Percentiles rank a stretch among this genome's conserved stretches.
Evolutionary conservation across 2,113 vertebrate species (phyloP).

Genomic region (Asarcornis scutulata): DNA sequence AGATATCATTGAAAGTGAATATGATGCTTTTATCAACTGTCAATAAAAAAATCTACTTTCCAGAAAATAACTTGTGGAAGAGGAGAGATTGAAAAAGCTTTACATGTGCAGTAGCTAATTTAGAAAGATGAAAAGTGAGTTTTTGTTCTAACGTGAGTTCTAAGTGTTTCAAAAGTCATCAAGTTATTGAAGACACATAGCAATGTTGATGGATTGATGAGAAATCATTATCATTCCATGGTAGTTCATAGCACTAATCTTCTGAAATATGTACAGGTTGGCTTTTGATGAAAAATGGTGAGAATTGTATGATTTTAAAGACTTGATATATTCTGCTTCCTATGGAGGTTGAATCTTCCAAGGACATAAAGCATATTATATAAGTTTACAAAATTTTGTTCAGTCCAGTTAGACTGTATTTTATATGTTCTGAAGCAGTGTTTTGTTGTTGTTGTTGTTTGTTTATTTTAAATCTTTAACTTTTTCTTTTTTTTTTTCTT

Average conservation of each 20-base stretch:
- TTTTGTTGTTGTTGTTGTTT: too few relatives aligned
- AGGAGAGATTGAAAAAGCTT: background rate
- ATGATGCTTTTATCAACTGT: background rate
- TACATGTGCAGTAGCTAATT: background rate
- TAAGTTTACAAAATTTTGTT: slow-evolving; percentile 6
- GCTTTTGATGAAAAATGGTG: slow-evolving; percentile 11
- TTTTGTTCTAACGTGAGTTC: background rate
- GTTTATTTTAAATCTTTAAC: background rate
- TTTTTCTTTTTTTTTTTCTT: background rate
- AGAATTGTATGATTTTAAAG: background rate
- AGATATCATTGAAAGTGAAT: background rate
- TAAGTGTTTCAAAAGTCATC: background rate
- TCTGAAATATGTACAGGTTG: background rate
- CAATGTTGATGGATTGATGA: background rate
- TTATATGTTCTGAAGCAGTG: background rate
- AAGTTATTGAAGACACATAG: background rate
- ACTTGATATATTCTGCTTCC: background rate
- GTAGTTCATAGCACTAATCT: background rate
- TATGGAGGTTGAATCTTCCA: background rate
- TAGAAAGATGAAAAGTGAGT: background rate
- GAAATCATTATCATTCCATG: background rate
- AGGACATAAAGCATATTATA: background rate
- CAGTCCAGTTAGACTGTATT: background rate
- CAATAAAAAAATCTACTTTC: background rate
- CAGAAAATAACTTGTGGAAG: background rate